Base-by-base conservation (phyloP, 2,888 invertebrate genomes). In the Ditylenchus weischeri region DNA sequence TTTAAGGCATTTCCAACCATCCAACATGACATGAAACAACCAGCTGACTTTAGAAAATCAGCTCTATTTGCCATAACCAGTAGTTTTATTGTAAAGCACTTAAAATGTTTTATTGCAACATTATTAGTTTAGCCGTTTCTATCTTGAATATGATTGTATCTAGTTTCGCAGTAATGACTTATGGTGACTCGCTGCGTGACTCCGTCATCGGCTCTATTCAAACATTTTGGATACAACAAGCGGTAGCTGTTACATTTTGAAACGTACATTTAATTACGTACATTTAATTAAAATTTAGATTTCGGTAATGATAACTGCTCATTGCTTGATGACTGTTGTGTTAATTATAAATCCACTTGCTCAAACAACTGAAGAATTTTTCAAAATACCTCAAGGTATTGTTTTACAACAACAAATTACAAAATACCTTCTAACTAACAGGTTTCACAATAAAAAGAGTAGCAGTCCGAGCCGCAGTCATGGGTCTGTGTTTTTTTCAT, bases 321-420 rank as follows among this genome's bases (percentile, higher is more conserved):
- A 71, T 48, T 70, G 66, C 50, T 51, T 70, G 38, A 60, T 71
- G 21, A 68, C 71, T 15, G 62, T 80, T 43, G 79, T 78, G 13
- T 77, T 80, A 54, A 77, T 79, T 57, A 77, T 77, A 69, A 80
- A 79, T 58, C 80, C 80, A 5, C 67, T 80, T 23, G 79, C 75
- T 66, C 80, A 80, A 69, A 79, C 79, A 47, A 49, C 67, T 35
- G 79, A 79, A 61, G 79, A 80, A 49, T 51, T 79, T n/a, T 75
- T 79, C 72, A 65, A 71, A 11, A 75, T 76, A 3, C 78, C 79
- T 8, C 79, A 80, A 21, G 69, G 78, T 76, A 19, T 29, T n/a
- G n/a, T n/a, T 29, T 29, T 5, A 29, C 29, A 29, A 29, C 2
- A 5, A 29, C 5, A 29, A 29, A 5, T 29, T 29, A 3, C 43